Percentiles rank a stretch among this genome's conserved stretches.
Evolutionary conservation across 64 coral and sea anemone species (phyloP).

Genomic region (Porites lutea): DNA sequence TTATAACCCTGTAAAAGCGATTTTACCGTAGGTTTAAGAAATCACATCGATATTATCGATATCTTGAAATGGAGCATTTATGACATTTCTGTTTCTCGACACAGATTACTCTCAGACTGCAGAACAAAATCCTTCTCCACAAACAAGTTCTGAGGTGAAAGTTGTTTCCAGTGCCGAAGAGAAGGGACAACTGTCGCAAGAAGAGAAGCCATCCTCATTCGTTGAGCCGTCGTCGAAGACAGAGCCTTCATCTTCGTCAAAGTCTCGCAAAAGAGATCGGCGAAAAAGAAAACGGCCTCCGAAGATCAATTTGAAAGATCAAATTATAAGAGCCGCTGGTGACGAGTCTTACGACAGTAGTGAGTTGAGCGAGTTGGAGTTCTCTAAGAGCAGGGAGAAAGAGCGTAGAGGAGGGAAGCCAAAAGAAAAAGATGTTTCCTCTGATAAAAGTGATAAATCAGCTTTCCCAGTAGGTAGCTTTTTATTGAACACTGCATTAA

Average conservation of each 20-base stretch:
- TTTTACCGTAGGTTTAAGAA: too few species aligned
- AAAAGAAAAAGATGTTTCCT: not conserved
- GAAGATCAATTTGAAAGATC: slow-evolving; percentile 26
- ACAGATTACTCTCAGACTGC: not conserved
- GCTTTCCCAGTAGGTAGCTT: slow-evolving; percentile 51
- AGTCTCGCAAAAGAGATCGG: slow-evolving; percentile 31
- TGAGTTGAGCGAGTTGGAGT: slow-evolving; percentile 51
- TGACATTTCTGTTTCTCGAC: too few species aligned
- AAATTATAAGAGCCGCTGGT: slow-evolving; percentile 49
- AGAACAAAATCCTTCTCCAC: not conserved
- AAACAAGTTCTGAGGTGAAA: not conserved
- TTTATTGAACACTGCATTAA: not conserved
- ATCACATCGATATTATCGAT: too few species aligned
- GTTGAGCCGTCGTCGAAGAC: not conserved
- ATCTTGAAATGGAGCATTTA: too few species aligned
- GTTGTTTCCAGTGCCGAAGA: not conserved
- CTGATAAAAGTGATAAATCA: not conserved
- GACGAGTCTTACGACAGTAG: slow-evolving; percentile 64
- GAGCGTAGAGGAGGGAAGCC: not conserved
- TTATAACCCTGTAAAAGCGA: too few species aligned
- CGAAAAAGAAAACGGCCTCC: slow-evolving; percentile 35
- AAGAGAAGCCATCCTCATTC: not conserved
- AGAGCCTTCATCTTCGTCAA: not conserved
- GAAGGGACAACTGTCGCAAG: not conserved
- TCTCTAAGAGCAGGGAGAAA: not conserved